Evolutionary conservation across 2,888 invertebrate genomes (phyloP), one percentile per base, ranked within the genome.

Genomic region (Sisyra terminalis): DNA sequence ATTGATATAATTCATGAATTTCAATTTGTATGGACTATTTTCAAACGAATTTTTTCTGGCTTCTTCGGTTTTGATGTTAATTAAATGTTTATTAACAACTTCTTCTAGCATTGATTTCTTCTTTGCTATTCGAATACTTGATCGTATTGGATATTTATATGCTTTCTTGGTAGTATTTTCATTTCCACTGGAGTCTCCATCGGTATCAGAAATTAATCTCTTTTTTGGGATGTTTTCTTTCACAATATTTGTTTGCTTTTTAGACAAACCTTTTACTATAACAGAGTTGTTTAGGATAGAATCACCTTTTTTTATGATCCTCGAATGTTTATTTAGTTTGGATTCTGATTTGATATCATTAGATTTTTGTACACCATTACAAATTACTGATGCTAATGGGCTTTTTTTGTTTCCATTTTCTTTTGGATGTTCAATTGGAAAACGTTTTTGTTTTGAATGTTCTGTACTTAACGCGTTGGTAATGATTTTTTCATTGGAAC

Each of bases 71-170:
- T 16, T 16, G 8, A 18, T 37, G 11, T 17, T 17, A 8, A 18
- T 6, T 4, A 37, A 17, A 18, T 18, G 11, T 37, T 16, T 16
- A 9, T n/a, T 37, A 17, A 11, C n/a, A 17, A 15, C 11, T 10
- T 37, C 18, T 15, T 11, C 37, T 11, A n/a, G 18, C 18, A 37
- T 17, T 1, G 57, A 56, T 40, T 56, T 56, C 13, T 54, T 53
- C 46, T 59, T 57, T 8, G 58, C 58, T 24, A 58, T 57, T 39
- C 58, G 47, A 29, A 55, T 51, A 43, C 58, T 58, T 1, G 58
- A 58, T 35, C 58, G 46, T 48, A 56, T 52, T 4, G 57, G 57
- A 24, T 24, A 24, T 1, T 38, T 16, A 10, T 24, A 24, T 24
- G 24, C 24, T 52, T 35, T 41, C 48, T 51, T 17, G 30, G 17